Evolutionary conservation across 1,140 invertebrate genomes (phyloP).

Genomic region (Eriocheir sinensis): DNA sequence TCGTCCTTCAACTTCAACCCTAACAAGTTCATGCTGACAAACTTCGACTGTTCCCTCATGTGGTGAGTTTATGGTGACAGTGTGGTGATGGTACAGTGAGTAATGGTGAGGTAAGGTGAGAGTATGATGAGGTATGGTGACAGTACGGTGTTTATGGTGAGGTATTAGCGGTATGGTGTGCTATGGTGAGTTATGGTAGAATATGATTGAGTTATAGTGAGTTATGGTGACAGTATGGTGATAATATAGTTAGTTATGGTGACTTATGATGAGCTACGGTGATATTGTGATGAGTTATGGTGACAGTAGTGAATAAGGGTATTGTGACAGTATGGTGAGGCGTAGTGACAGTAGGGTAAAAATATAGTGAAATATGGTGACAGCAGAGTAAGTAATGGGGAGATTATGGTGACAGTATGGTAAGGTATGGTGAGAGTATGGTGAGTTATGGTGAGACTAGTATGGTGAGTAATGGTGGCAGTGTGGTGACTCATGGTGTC

Average conservation of each 20-base stretch:
- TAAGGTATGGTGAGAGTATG: neutral
- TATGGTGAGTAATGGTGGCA: neutral
- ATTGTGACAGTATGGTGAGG: neutral
- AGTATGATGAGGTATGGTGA: too few relatives aligned
- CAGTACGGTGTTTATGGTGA: slow-evolving; percentile 75
- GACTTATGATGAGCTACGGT: too few relatives aligned
- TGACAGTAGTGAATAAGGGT: too few relatives aligned
- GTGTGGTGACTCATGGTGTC: slow-evolving; percentile 29
- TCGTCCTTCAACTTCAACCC: slow-evolving; percentile 99
- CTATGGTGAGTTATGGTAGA: too few relatives aligned
- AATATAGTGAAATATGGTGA: neutral
- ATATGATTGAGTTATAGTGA: too few relatives aligned
- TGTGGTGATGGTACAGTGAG: too few relatives aligned
- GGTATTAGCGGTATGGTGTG: too few relatives aligned
- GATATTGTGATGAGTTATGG: too few relatives aligned
- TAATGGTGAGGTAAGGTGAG: too few relatives aligned
- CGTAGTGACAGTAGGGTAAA: neutral
- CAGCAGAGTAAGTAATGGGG: too few relatives aligned
- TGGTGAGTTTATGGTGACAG: slow-evolving; percentile 86
- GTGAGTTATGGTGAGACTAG: neutral
- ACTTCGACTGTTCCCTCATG: slow-evolving; percentile 98
- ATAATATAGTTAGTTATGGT: too few relatives aligned
- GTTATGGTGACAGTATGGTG: too few relatives aligned
- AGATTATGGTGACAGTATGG: neutral
- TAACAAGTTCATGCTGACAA: slow-evolving; percentile 98